Evolutionary conservation across 1,140 invertebrate species (phyloP).

Genomic region (Drosophila bifasciata): DNA sequence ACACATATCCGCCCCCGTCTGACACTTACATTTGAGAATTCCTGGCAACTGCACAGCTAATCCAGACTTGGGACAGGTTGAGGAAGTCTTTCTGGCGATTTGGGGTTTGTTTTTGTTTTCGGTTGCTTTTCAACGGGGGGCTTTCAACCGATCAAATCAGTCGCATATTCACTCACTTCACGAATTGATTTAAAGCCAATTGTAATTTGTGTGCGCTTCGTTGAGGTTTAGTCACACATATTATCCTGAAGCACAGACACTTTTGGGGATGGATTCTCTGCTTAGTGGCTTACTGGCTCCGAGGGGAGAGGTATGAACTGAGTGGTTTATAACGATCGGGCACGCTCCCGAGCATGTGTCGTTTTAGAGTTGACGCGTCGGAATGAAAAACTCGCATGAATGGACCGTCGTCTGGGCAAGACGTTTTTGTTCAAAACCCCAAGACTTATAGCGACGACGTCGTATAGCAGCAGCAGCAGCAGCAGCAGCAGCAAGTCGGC

Average conservation of each 20-base stretch:
- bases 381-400: slow-evolving; percentile 84
- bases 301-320: neutral
- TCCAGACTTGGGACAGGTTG: slow-evolving; percentile 36
- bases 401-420: slow-evolving; percentile 79
- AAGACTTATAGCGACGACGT: slow-evolving; percentile 55
- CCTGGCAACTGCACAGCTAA: slow-evolving; percentile 38
- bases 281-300: slow-evolving; percentile 5
- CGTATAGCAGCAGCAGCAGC: slow-evolving; percentile 26
- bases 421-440: slow-evolving; percentile 81
- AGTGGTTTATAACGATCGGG: slow-evolving; percentile 55
- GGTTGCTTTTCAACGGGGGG: slow-evolving; percentile 4
- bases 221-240: slow-evolving; percentile 19
- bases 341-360: slow-evolving; percentile 71
- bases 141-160: slow-evolving; percentile 11
- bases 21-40: slow-evolving; percentile 46
- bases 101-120: slow-evolving; percentile 1
- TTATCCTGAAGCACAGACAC: slow-evolving; percentile 29
- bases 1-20: slow-evolving; percentile 38
- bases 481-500: slow-evolving; percentile 14
- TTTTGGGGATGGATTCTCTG: slow-evolving; percentile 6
- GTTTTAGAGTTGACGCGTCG: slow-evolving; percentile 83
- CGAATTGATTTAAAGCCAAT: slow-evolving; percentile 42
- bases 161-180: slow-evolving; percentile 45
- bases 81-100: slow-evolving; percentile 14
- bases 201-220: neutral